Percentiles rank a stretch among this genome's conserved stretches.
Evolutionary conservation across 2,888 invertebrate genomes (phyloP).

Genomic region (Cheilosia impressa): DNA sequence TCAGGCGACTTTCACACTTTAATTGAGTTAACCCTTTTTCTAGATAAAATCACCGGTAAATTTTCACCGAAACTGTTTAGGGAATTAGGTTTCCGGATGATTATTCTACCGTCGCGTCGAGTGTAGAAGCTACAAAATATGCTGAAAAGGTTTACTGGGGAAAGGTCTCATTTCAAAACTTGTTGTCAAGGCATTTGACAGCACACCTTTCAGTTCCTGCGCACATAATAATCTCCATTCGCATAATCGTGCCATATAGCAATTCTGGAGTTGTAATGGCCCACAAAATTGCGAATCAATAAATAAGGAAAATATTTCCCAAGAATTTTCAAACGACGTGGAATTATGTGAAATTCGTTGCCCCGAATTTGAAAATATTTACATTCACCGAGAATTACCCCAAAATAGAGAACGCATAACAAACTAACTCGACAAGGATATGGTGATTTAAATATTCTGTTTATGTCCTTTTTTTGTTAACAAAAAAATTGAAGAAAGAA

Average conservation of each 20-base stretch:
- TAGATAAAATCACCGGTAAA: slow-evolving; percentile 33
- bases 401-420: slow-evolving; percentile 14
- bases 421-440: slow-evolving; percentile 24
- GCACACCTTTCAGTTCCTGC: slow-evolving; percentile 6
- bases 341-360: slow-evolving; percentile 4
- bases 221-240: slow-evolving; percentile 36
- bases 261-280: slow-evolving; percentile 17
- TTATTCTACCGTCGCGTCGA: slow-evolving; percentile 4
- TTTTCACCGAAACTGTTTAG: slow-evolving; percentile 19
- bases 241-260: slow-evolving; percentile 47
- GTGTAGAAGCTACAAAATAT: neutral
- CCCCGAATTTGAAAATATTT: slow-evolving; percentile 8
- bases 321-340: slow-evolving; percentile 27
- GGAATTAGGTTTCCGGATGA: slow-evolving; percentile 39
- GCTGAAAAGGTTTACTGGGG: neutral
- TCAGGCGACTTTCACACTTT: slow-evolving; percentile 16
- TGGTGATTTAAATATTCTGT: slow-evolving; percentile 47
- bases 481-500: slow-evolving; percentile 23
- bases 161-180: slow-evolving; percentile 1
- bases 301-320: slow-evolving; percentile 4
- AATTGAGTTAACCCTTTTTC: slow-evolving; percentile 49
- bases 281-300: slow-evolving; percentile 50
- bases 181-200: slow-evolving; percentile 7
- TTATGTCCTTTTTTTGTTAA: slow-evolving; percentile 16
- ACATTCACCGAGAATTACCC: slow-evolving; percentile 4